Conservation (phyloP, 2,888 invertebrate genomes). For the Sphaeridia pumilis region DNA sequence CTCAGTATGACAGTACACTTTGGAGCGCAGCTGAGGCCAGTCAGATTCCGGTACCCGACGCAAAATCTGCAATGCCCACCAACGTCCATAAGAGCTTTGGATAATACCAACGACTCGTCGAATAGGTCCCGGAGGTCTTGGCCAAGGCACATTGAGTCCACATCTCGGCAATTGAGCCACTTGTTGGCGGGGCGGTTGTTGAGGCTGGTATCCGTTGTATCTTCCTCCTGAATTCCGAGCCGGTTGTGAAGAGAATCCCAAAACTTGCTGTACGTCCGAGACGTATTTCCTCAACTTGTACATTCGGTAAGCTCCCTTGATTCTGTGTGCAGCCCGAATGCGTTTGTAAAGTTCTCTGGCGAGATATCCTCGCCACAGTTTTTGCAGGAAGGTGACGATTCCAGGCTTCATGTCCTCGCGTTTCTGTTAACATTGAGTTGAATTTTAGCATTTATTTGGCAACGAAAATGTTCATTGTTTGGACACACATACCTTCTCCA, state of each 20-base stretch:
- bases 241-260: constrained; percentile 30
- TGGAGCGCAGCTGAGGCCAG: constrained; percentile 75
- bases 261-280: constrained; percentile 43
- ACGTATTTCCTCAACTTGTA: constrained; percentile 67
- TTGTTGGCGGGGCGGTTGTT: background rate
- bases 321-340: constrained; percentile 71
- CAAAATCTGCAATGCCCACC: constrained; percentile 82
- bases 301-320: constrained; percentile 65
- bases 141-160: constrained; percentile 33
- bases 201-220: background rate
- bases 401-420: constrained; percentile 78
- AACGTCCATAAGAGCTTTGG: constrained; percentile 56
- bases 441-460: background rate
- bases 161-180: constrained; percentile 26
- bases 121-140: constrained; percentile 30
- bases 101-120: constrained; percentile 50
- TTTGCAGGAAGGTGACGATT: constrained; percentile 86
- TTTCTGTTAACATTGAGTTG: constrained; percentile 41
- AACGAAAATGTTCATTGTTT: background rate
- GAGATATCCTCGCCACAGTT: constrained; percentile 77
- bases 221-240: background rate
- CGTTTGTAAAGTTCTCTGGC: constrained; percentile 67
- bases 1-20: constrained; percentile 41
- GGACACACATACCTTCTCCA: constrained; percentile 55
- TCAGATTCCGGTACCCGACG: constrained; percentile 64